Conservation (phyloP, 2,797 vertebrate genomes). For the Muraenolepis orangiensis region DNA sequence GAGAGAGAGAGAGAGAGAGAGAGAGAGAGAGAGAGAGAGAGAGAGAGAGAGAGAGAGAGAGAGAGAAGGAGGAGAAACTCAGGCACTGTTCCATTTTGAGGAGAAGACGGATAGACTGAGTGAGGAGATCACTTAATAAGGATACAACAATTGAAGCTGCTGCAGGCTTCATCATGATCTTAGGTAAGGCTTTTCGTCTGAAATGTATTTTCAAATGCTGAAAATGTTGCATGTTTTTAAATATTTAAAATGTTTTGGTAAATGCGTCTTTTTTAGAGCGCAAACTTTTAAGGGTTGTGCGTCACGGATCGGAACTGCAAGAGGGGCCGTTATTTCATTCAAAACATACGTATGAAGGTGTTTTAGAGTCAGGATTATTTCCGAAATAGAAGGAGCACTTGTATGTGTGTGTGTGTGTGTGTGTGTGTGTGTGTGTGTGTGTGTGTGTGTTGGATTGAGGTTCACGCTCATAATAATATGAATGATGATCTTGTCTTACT, state of each 20-base stretch:
- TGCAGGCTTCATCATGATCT: slow-evolving; percentile 66
- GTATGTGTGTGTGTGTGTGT: slow-evolving; percentile 9
- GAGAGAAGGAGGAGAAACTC: not conserved
- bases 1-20: slow-evolving; percentile 19
- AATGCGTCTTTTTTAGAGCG: slow-evolving; percentile 10
- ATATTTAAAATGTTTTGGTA: too few species aligned
- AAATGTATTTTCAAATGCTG: not conserved
- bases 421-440: not conserved
- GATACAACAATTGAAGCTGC: slow-evolving; percentile 49
- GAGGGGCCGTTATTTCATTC: not conserved
- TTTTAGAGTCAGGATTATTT: not conserved
- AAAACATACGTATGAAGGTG: too few species aligned
- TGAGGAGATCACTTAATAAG: slow-evolving; percentile 34
- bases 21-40: not conserved
- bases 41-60: slow-evolving; percentile 27
- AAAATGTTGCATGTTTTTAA: not conserved
- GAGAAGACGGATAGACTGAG: slow-evolving; percentile 8
- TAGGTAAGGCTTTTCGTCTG: slow-evolving; percentile 60
- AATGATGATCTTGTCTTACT: not conserved
- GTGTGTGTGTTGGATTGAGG: not conserved
- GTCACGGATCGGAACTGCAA: not conserved
- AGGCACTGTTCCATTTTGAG: too few species aligned
- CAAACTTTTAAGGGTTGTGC: slow-evolving; percentile 32
- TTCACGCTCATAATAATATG: not conserved
- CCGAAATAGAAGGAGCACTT: not conserved